Evolutionary conservation across 1,140 invertebrate genomes (phyloP).

Genomic region (Drosophila virilis): DNA sequence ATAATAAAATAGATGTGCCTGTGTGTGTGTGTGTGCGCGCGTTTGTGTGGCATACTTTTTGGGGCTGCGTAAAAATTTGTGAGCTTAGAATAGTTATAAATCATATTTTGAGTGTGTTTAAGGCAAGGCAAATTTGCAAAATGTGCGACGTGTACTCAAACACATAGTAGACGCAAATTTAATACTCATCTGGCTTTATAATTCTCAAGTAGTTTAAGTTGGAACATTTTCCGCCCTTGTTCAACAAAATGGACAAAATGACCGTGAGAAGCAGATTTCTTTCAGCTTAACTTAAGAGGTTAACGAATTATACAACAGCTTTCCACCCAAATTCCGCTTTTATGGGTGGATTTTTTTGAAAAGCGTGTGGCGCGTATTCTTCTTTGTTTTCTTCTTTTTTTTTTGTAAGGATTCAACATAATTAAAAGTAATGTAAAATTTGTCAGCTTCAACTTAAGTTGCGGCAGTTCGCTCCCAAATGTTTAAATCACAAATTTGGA

Average conservation of each 20-base stretch:
- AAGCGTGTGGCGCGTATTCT: no score
- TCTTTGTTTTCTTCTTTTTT: no score
- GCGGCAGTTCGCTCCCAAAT: neutral
- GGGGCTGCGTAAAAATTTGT: conserved; percentile 41
- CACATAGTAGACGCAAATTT: neutral
- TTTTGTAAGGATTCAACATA: no score
- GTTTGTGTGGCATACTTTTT: conserved; percentile 42
- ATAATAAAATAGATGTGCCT: conserved; percentile 41
- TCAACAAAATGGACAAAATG: no score
- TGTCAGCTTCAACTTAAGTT: neutral
- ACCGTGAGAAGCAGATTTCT: no score
- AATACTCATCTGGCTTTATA: neutral
- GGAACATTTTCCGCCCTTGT: no score
- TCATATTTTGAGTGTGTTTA: conserved; percentile 23
- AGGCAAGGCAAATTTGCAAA: no score
- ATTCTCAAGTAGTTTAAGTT: neutral
- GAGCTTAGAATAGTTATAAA: conserved; percentile 40
- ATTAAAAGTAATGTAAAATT: neutral
- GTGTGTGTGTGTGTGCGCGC: neutral
- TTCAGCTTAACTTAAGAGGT: no score
- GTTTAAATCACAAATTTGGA: neutral
- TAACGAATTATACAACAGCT: no score
- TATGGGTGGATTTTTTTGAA: no score
- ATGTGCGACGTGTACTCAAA: no score
- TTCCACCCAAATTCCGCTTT: no score